Base-by-base conservation (phyloP, 2,113 vertebrate genomes). In the Percopsis transmontana region DNA sequence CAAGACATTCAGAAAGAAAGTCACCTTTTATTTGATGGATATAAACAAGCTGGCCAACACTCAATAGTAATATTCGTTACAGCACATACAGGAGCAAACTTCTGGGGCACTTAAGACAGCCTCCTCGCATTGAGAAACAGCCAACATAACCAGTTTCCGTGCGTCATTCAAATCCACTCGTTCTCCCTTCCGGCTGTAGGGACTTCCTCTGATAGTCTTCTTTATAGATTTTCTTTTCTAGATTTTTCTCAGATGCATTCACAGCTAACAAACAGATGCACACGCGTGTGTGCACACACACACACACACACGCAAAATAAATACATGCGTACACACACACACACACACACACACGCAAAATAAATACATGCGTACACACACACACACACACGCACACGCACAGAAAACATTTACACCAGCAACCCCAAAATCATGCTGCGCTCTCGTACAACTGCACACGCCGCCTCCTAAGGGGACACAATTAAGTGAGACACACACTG, bases 21-120 rank as follows among this genome's bases (percentile, higher is more conserved):
- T 91, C 87, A 88, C 86, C 84, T 90, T n/a, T 92, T 92, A 93
- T 93, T 93, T 89, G 88, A 91, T 92, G 91, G 88, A 90, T 93
- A 92, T 87, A 92, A 93, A 93, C 87, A 87, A 92, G 90, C 89
- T 89, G 91, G 89, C 90, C 84, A 88, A 93, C 90, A 93, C 89
- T 87, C 90, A 91, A 81, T 90, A 90, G 77, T 90, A 90, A 89
- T 90, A 91, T 87, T 90, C 85, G 81, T 71, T 88, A 91, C 87
- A 87, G 76, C 90, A 92, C 89, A 87, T 87, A 92, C 90, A 86
- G 91, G 89, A 92, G 85, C 88, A 91, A 91, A 90, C 84, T 74
- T 48, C 68, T 68, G 85, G 89, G 83, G 82, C 86, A 81, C 73
- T 83, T 78, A 80, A 77, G 86, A 85, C 79, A 84, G 87, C 85